Evolutionary conservation across 2,797 vertebrate genomes (phyloP), one percentile per base, ranked within the genome.

Genomic region (Cheirogaleus major): DNA sequence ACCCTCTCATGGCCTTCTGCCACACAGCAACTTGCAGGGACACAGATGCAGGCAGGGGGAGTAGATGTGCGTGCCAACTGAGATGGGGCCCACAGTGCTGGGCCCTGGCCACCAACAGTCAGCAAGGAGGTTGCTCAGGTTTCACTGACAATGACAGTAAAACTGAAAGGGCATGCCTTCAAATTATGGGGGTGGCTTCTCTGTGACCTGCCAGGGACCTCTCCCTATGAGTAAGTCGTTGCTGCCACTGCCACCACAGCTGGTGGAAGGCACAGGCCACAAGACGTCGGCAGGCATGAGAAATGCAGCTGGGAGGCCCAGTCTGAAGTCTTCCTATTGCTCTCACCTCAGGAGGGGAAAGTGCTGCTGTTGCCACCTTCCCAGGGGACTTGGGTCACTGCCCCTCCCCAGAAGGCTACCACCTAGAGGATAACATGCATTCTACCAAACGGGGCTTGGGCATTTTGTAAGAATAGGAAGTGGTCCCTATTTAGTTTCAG

Each of bases 101-200:
- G 81, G 96, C 45, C 86, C 55, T n/a, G 41, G 65, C 95, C 96
- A 94, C 95, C 35, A 97, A 97, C 97, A 96, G 97, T 96, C 96
- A 96, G 87, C 2, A 89, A 96, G 87, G 95, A 88, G 89, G 78
- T 41, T 38, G 96, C 73, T 97, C 69, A 61, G 96, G 97, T 95
- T 97, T 97, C 96, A 95, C 89, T 91, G 93, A 97, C 89, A 88
- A 50, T 14, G 85, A 98, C 96, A 98, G 97, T 97, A 97, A 98
- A 97, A 98, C 96, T 97, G 98, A 98, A 98, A 98, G 97, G 96
- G 91, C 96, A 95, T 94, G 95, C 80, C 96, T 97, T 90, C 76
- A 95, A 91, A 88, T 38, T 73, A 80, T 72, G 94, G 96, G 97
- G 97, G 98, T 96, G 97, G 98, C 93, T 96, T 94, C 78, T 91